Conservation (phyloP, 2,888 invertebrate genomes). For the Tyria jacobaeae region DNA sequence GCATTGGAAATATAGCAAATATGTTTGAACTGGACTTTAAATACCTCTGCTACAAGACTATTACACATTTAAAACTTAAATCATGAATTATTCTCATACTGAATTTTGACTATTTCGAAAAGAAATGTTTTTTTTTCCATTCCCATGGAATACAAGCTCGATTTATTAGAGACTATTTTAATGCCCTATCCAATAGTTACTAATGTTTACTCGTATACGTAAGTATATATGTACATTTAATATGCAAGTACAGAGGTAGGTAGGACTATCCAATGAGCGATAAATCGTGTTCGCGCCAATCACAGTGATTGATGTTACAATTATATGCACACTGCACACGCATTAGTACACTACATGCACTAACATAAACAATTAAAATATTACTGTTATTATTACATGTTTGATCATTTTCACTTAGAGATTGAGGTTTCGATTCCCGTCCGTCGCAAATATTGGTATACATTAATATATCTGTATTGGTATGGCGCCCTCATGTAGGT, state of each 20-base stretch:
- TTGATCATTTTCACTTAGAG: neutral
- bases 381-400: neutral
- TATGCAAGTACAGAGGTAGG: neutral
- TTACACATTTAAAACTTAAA: no score
- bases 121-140: no score
- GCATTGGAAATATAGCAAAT: no score
- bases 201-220: neutral
- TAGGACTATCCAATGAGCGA: neutral
- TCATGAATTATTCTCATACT: no score
- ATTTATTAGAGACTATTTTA: no score
- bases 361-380: neutral
- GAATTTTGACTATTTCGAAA: no score
- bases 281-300: neutral
- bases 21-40: no score
- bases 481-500: no score
- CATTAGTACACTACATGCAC: neutral
- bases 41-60: no score
- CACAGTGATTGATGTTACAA: slow-evolving; percentile 13
- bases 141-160: no score
- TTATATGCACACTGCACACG: slow-evolving; percentile 6
- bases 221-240: neutral
- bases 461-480: no score
- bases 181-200: no score
- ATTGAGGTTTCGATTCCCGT: neutral
- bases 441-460: neutral